These are phyloP conservation scores for Catostylus mosaicus DNA, from an alignment of 30 jellyfish, hydroid and myxozoan species.

Conservation along the genomic window DNA sequence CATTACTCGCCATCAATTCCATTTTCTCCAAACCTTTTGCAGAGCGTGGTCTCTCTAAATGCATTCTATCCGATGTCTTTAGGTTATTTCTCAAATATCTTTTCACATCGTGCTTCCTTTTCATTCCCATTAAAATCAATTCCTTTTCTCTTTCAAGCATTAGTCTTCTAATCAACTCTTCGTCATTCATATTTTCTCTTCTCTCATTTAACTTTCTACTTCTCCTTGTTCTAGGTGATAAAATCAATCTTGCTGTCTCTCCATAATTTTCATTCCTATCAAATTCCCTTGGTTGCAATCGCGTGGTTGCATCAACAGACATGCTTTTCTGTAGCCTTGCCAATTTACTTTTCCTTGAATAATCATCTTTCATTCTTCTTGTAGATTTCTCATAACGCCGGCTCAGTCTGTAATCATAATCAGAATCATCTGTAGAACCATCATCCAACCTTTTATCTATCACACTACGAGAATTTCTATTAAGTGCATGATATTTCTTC, in stretches of 20 bases:
- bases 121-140: neutral
- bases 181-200: neutral
- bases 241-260: neutral
- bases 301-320: slow-evolving; percentile 7
- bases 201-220: neutral
- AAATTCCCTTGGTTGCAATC: neutral
- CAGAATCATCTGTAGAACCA: neutral
- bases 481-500: neutral
- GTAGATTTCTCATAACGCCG: neutral
- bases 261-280: neutral
- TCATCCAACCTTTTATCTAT: neutral
- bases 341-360: neutral
- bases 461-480: neutral
- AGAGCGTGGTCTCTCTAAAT: neutral
- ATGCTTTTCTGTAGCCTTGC: slow-evolving; percentile 28
- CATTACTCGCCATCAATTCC: neutral
- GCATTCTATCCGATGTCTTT: neutral
- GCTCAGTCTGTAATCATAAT: neutral
- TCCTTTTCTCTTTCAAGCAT: neutral
- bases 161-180: neutral
- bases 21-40: neutral
- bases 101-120: neutral
- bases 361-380: neutral
- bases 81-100: neutral
- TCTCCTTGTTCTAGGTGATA: neutral